A percentile compares a stretch with the other conserved stretches of the same genome.
Conservation (phyloP, 2,888 invertebrate species). For the Drepana falcataria region DNA sequence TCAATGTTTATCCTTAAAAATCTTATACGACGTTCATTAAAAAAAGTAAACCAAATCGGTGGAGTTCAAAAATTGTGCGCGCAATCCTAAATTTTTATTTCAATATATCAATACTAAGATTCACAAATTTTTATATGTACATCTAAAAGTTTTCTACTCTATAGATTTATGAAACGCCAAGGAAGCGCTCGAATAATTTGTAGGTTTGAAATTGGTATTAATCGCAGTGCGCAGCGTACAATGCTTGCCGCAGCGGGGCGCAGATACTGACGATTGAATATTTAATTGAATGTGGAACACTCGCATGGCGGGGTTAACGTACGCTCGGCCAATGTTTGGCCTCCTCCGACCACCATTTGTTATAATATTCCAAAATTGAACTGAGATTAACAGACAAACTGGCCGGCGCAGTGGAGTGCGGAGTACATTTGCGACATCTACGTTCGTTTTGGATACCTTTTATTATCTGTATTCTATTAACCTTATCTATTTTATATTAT, state of each 20-base stretch:
- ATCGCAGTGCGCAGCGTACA: constrained; percentile 37
- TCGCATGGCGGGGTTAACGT: constrained; percentile 37
- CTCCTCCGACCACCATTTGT: background rate
- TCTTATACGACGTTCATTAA: no score
- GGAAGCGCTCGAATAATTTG: constrained; percentile 14
- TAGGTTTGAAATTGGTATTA: constrained; percentile 46
- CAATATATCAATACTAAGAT: background rate
- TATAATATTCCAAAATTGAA: constrained; percentile 3
- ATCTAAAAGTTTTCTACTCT: constrained; percentile 17
- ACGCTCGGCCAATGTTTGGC: constrained; percentile 7
- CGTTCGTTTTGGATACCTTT: no score
- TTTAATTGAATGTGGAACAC: constrained; percentile 64
- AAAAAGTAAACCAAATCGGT: no score
- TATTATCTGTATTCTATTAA: no score
- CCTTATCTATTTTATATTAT: no score
- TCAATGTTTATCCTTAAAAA: no score
- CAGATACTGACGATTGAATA: constrained; percentile 52
- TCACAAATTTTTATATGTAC: constrained; percentile 7
- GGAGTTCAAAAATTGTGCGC: no score
- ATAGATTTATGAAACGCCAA: constrained; percentile 18
- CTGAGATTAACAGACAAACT: background rate
- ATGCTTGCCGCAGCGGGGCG: constrained; percentile 37
- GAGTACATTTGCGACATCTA: no score
- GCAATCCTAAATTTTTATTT: no score
- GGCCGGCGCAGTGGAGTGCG: no score